A percentile compares a stretch with the other conserved stretches of the same genome.
Conservation (phyloP, 37 sponge, comb jelly and placozoan species). For the Halisarca cf. caerulea region DNA sequence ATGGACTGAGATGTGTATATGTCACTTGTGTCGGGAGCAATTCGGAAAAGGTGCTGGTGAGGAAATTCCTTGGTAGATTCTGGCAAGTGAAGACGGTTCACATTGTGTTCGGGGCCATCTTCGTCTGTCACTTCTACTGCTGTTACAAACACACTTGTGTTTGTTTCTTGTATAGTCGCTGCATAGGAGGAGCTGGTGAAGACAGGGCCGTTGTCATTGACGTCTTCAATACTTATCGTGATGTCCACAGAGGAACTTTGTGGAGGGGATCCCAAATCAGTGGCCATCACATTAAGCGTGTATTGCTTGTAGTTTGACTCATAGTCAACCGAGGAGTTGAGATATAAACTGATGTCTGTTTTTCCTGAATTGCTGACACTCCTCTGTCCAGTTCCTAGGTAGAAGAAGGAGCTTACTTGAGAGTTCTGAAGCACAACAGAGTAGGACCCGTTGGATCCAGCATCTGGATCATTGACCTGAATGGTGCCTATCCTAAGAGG, state of each 20-base stretch:
- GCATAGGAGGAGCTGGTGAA: constrained; percentile 37
- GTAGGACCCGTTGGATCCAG: constrained; percentile 24
- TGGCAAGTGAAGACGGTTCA: not conserved
- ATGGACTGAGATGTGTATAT: constrained; percentile 19
- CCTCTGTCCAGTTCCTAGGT: not conserved
- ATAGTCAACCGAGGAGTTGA: constrained; percentile 24
- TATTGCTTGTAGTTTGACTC: constrained; percentile 32
- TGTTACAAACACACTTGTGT: constrained; percentile 8
- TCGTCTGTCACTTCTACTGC: constrained; percentile 43
- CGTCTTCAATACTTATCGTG: constrained; percentile 42
- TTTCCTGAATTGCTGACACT: not conserved
- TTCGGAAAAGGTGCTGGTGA: not conserved
- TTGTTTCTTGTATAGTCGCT: constrained; percentile 40
- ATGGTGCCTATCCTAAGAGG: constrained; percentile 12
- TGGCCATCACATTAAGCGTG: constrained; percentile 42
- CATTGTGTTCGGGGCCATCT: constrained; percentile 44
- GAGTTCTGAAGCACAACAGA: not conserved
- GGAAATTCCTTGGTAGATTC: not conserved
- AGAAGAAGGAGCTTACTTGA: not conserved
- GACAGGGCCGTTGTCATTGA: constrained; percentile 69
- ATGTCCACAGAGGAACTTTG: constrained; percentile 34
- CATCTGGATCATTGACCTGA: constrained; percentile 5
- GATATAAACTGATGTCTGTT: constrained; percentile 16
- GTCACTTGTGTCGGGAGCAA: constrained; percentile 35
- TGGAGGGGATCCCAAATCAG: constrained; percentile 17